Evolutionary conservation across 2,113 vertebrate genomes (phyloP), one percentile per base, ranked within the genome.

Genomic region (Galbula dea): DNA sequence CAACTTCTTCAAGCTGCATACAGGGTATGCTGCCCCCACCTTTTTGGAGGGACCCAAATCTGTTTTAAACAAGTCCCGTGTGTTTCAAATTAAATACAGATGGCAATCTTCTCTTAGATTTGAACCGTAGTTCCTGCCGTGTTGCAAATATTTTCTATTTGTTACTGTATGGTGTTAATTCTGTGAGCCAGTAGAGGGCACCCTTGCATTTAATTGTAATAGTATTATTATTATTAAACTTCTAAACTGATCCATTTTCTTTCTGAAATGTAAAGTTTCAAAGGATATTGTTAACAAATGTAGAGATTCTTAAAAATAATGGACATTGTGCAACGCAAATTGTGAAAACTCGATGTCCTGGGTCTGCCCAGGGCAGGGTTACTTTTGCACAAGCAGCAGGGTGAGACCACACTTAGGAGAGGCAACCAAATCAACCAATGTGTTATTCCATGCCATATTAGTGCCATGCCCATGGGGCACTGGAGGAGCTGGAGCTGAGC

Each of bases 181-280:
- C 6, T 20, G 6, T 13, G 13, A 36, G 29, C 71, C 98, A 91
- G 95, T 80, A 98, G 98, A 95, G 97, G 97, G 96, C 96, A 88
- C 59, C 72, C 72, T 91, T 86, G 65, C 41, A 92, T 95, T 96
- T 96, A 74, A 66, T 93, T 96, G 95, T 72, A 75, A 29, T 48
- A 54, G 19, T 57, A n/a, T n/a, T n/a, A n/a, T n/a, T n/a, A n/a
- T n/a, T n/a, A n/a, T n/a, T n/a, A n/a, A 26, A 26, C 39, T 23
- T 52, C 2, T 3, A 39, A 69, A 32, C 4, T 12, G 7, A 7
- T 26, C 9, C 0, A 0, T n/a, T 23, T 43, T 15, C 15, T 24
- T 74, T 78, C 39, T 26, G 29, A 79, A 83, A 58, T 41, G 12
- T 30, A 4, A 57, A 32, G 19, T 59, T 94, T 76, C 73, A 66